Conservation (phyloP, 2,797 vertebrate species). For the Microcaecilia unicolor region DNA sequence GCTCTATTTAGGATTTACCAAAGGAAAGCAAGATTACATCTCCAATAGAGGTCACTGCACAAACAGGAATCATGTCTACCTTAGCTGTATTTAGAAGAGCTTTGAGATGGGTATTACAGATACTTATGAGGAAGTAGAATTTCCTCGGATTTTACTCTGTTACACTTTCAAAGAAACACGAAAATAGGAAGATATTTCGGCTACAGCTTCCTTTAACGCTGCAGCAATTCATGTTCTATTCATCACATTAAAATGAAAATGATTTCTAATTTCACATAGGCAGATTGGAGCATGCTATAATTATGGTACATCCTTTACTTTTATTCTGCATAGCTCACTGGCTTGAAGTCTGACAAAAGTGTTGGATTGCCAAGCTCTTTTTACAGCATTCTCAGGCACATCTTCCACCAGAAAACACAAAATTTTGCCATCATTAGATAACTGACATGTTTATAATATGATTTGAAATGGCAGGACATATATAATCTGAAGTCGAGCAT, state of each 20-base stretch:
- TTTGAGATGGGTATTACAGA: constrained; percentile 36
- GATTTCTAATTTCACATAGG: constrained; percentile 20
- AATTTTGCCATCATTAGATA: neutral
- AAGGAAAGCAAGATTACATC: constrained; percentile 50
- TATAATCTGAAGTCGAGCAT: too few species aligned
- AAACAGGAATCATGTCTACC: constrained; percentile 23
- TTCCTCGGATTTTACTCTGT: constrained; percentile 34
- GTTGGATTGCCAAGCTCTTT: constrained; percentile 1
- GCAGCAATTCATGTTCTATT: constrained; percentile 9
- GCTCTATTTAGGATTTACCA: constrained; percentile 28
- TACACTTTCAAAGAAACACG: constrained; percentile 22
- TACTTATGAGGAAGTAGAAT: constrained; percentile 21
- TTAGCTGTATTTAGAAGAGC: constrained; percentile 37
- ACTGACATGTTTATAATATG: too few species aligned
- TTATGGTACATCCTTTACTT: neutral
- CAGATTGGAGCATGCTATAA: constrained; percentile 18
- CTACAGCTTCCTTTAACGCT: constrained; percentile 22
- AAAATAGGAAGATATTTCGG: constrained; percentile 26
- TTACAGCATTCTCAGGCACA: too few species aligned
- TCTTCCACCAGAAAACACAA: neutral
- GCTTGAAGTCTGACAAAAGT: constrained; percentile 14
- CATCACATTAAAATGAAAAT: constrained; percentile 18
- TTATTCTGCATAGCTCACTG: neutral
- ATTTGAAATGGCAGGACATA: too few species aligned
- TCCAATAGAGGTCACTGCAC: constrained; percentile 16